Conservation (phyloP, 2,113 vertebrate species). For the Mobula birostris region DNA sequence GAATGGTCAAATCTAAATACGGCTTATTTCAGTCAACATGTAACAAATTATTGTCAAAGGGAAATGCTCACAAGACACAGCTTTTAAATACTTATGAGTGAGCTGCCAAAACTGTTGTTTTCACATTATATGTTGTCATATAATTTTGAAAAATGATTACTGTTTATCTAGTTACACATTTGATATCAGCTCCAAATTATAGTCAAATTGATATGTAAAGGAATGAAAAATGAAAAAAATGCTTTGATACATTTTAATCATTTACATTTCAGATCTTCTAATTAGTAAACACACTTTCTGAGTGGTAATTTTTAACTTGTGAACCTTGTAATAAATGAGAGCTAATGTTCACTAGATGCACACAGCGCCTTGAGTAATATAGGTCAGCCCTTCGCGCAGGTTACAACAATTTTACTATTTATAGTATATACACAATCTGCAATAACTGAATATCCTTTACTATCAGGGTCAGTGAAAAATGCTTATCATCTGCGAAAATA, state of each 20-base stretch:
- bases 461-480: slow-evolving; percentile 14
- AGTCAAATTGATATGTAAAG: neutral
- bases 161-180: neutral
- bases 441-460: slow-evolving; percentile 20
- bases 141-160: neutral
- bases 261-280: slow-evolving; percentile 1
- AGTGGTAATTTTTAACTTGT: neutral
- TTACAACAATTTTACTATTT: slow-evolving; percentile 31
- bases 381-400: slow-evolving; percentile 19
- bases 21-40: neutral
- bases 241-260: slow-evolving; percentile 1
- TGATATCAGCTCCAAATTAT: slow-evolving; percentile 4
- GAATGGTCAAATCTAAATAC: slow-evolving; percentile 22
- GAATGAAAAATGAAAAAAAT: neutral
- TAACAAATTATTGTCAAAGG: slow-evolving; percentile 26
- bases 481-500: slow-evolving; percentile 27
- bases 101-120: neutral
- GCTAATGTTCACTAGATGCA: neutral
- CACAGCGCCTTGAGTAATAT: slow-evolving; percentile 3
- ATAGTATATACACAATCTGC: slow-evolving; percentile 31
- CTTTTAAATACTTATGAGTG: neutral
- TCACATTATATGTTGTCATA: neutral
- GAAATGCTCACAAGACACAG: slow-evolving; percentile 33
- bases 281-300: neutral
- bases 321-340: slow-evolving; percentile 16